Base-by-base conservation (phyloP, 2,888 invertebrate genomes). In the Kuschelorhynchus macadamiae region DNA sequence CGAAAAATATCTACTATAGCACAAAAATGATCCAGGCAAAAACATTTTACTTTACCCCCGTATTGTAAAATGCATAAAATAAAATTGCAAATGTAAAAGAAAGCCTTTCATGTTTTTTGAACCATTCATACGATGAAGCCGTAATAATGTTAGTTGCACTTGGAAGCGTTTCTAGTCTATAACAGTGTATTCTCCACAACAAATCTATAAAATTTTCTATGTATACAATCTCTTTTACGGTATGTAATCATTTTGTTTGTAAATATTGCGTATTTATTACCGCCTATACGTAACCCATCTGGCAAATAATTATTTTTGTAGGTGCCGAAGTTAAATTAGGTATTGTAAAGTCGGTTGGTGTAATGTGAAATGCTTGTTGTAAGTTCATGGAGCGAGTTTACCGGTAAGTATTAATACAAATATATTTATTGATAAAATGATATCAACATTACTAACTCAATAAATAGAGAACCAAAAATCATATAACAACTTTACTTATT, bases 91-190 rank as follows among this genome's bases (percentile, higher is more conserved):
- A 56, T 64, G 64, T 41, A 30, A 55, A 55, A 56, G 64, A 64
- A 55, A 64, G 64, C 56, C 49, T 63, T 62, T 63, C 47, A 63
- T 63, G 63, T 25, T 49, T 32, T 49, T 64, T 56, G 16, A 56
- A 49, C 39, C 49, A 39, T 21, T n/a, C 39, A 20, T 12, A 25
- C 30, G 46, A 53, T 56, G 64, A 64, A 64, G 64, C 55, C 62
- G 30, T 36, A 53, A 55, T 47, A 64, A 64, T 41, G 64, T 49
- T 55, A 49, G 64, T 53, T 49, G 56, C 64, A 64, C 25, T 64
- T 63, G 53, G 52, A 33, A 47, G 56, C 56, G 30, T 64, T 64
- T 64, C 36, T 41, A 46, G 55, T 30, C 11, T 44, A n/a, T n/a
- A 55, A 55, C 32, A 55, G 17, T 41, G 30, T 17, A 61, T 42